These are phyloP conservation scores for Cheirogaleus medius DNA, from an alignment of 2,113 vertebrate genomes.

Conservation along the genomic window DNA sequence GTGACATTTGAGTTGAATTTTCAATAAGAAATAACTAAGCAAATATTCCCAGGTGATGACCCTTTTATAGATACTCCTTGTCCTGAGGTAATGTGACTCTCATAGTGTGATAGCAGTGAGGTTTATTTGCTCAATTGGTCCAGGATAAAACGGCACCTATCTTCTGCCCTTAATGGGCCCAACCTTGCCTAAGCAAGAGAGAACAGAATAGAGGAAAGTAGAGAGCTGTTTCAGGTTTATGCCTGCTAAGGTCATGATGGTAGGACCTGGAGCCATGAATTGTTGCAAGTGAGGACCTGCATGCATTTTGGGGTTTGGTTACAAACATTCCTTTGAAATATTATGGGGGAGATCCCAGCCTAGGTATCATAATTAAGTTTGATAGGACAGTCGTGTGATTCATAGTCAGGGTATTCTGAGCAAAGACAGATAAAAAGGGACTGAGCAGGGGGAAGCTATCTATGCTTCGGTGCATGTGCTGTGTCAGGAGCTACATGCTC, in stretches of 20 bases:
- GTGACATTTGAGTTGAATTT: not conserved
- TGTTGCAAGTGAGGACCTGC: not conserved
- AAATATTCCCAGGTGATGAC: not conserved
- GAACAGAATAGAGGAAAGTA: not conserved
- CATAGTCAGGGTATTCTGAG: not conserved
- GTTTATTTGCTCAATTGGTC: not conserved
- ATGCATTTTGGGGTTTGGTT: not conserved
- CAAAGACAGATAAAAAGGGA: not conserved
- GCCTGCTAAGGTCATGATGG: not conserved
- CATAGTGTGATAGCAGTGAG: not conserved
- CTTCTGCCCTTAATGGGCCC: not conserved
- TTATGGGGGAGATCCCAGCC: not conserved
- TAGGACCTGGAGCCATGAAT: not conserved
- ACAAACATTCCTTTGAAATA: slow-evolving; percentile 22
- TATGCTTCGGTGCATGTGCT: not conserved
- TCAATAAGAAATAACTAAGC: not conserved
- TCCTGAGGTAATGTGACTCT: not conserved
- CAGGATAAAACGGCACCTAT: not conserved
- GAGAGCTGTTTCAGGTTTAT: not conserved
- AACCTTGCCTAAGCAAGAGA: not conserved
- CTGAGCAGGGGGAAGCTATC: not conserved
- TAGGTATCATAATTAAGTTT: not conserved
- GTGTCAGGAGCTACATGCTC: not conserved
- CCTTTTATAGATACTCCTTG: not conserved
- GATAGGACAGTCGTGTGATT: not conserved